Evolutionary conservation across 2,797 vertebrate species (phyloP).

Genomic region (Phalloptychus januarius): DNA sequence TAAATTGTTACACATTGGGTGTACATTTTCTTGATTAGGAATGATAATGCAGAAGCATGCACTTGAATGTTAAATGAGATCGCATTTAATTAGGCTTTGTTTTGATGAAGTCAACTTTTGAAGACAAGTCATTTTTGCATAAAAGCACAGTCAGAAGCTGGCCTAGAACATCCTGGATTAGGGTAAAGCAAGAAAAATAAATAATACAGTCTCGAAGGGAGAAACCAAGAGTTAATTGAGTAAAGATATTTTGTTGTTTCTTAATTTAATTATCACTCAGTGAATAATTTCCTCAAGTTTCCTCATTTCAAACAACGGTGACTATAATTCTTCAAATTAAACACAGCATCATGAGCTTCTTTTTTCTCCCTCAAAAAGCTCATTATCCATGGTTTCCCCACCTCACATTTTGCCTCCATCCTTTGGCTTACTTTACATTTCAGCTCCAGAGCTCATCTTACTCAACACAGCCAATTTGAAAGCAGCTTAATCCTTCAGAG

Average conservation of each 20-base stretch:
- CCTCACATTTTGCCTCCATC: constrained; percentile 38
- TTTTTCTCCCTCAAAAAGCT: constrained; percentile 58
- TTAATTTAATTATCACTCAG: constrained; percentile 78
- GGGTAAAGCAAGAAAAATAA: constrained; percentile 46
- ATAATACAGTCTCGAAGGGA: constrained; percentile 46
- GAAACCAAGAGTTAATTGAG: constrained; percentile 71
- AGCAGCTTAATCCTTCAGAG: constrained; percentile 76
- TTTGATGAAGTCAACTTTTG: constrained; percentile 14
- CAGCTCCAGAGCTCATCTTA: constrained; percentile 67
- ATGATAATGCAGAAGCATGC: constrained; percentile 9
- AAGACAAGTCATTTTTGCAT: constrained; percentile 3
- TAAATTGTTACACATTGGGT: background rate
- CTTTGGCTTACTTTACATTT: constrained; percentile 64
- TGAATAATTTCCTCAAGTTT: constrained; percentile 76
- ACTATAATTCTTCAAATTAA: constrained; percentile 73
- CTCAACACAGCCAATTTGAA: constrained; percentile 79
- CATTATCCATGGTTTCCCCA: constrained; percentile 59
- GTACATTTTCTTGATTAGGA: constrained; percentile 7
- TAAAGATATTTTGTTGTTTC: constrained; percentile 81
- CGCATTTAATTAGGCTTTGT: constrained; percentile 19
- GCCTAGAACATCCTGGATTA: constrained; percentile 28
- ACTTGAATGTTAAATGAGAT: constrained; percentile 4
- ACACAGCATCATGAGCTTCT: constrained; percentile 43
- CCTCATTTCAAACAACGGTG: constrained; percentile 63
- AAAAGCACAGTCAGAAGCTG: constrained; percentile 26